Conservation (phyloP, 53 echinoderm and acorn worm species). For the Actinopyga echinites region DNA sequence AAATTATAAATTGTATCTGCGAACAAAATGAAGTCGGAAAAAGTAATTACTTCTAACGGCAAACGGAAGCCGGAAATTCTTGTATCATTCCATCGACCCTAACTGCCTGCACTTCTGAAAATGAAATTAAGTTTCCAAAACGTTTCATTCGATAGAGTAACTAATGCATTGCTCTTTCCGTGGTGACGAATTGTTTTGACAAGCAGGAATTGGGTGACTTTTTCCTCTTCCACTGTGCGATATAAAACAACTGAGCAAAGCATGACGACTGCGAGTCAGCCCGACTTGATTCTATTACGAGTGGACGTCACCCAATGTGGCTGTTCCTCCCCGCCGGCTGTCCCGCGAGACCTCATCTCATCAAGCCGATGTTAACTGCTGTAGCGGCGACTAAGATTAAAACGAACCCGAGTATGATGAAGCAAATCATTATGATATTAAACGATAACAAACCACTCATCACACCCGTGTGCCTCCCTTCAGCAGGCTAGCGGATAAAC, state of each 20-base stretch:
- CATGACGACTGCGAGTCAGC: background rate
- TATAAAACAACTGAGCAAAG: conserved; percentile 13
- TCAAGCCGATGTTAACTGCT: conserved; percentile 35
- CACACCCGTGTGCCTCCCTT: background rate
- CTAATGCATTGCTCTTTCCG: background rate
- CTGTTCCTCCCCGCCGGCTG: conserved; percentile 27
- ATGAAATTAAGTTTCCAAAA: no score
- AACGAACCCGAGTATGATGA: conserved; percentile 16
- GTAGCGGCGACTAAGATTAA: conserved; percentile 21
- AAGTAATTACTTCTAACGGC: no score
- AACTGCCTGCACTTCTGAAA: no score
- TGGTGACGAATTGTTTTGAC: conserved; percentile 33
- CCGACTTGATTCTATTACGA: conserved; percentile 33
- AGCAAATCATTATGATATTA: conserved; percentile 40
- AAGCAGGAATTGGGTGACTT: conserved; percentile 2
- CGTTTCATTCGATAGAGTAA: no score
- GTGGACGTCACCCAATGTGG: conserved; percentile 15
- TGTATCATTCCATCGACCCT: no score
- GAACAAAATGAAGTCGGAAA: no score
- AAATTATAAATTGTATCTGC: no score
- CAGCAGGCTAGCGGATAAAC: background rate
- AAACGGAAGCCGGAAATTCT: no score
- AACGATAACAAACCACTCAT: conserved; percentile 39
- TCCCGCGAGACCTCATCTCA: conserved; percentile 33
- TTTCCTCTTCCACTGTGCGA: no score